A percentile compares a stretch with the other conserved stretches of the same genome.
These are phyloP conservation scores for Podarcis lilfordi DNA, from an alignment of 2,797 vertebrate species.

Conservation along the genomic window DNA sequence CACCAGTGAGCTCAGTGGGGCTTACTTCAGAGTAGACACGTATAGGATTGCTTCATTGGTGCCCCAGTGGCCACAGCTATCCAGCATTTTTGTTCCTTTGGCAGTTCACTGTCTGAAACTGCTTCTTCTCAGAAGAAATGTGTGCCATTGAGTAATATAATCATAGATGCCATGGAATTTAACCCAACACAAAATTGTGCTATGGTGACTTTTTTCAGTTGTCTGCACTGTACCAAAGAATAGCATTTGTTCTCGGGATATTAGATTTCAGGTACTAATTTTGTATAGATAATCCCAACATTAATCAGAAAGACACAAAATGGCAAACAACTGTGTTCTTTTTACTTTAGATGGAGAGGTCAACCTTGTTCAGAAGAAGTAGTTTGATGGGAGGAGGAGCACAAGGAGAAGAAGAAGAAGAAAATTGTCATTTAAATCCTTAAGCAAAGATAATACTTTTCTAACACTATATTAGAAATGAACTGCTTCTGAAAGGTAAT, in stretches of 20 bases:
- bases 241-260: slow-evolving; percentile 44
- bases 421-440: slow-evolving; percentile 71
- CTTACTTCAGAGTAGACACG: background rate
- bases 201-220: slow-evolving; percentile 52
- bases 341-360: slow-evolving; percentile 72
- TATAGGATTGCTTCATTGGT: background rate
- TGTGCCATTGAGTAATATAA: slow-evolving; percentile 34
- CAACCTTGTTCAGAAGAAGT: slow-evolving; percentile 75
- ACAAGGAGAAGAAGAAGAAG: slow-evolving; percentile 66
- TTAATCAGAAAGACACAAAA: slow-evolving; percentile 62
- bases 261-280: slow-evolving; percentile 57
- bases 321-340: slow-evolving; percentile 66
- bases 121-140: slow-evolving; percentile 41
- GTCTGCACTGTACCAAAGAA: slow-evolving; percentile 56
- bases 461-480: slow-evolving; percentile 38
- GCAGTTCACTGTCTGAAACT: slow-evolving; percentile 39
- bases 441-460: slow-evolving; percentile 47
- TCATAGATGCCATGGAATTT: slow-evolving; percentile 39
- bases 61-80: slow-evolving; percentile 4
- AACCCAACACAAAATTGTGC: slow-evolving; percentile 33
- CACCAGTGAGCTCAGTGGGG: background rate
- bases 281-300: slow-evolving; percentile 61
- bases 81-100: slow-evolving; percentile 45
- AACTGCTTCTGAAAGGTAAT: slow-evolving; percentile 18
- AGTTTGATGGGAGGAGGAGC: slow-evolving; percentile 40